phyloP scores from a whole-genome alignment of 2,113 vertebrate genomes.

The Phrynocephalus versicolor region DNA sequence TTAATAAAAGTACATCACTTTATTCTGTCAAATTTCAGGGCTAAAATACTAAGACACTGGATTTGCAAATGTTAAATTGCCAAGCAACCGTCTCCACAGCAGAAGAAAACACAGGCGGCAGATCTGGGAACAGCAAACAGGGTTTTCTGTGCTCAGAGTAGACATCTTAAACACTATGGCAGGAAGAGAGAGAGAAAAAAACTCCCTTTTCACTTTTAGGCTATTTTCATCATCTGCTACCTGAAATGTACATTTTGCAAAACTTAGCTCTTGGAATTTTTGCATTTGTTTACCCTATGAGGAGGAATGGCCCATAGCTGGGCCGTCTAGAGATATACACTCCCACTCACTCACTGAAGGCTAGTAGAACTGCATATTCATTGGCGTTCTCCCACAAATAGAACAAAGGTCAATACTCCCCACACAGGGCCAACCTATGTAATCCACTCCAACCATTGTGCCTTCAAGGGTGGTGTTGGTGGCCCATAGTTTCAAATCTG shows the following conservation, averaged over 20 bases:
- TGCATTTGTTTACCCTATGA: neutral
- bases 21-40: constrained; percentile 35
- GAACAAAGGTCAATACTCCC: neutral
- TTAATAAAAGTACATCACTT: constrained; percentile 39
- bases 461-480: too few relatives aligned
- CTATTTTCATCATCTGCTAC: constrained; percentile 37
- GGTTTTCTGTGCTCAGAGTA: constrained; percentile 29
- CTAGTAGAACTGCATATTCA: neutral
- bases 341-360: neutral
- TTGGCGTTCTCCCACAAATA: neutral
- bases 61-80: constrained; percentile 58
- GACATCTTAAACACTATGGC: constrained; percentile 45
- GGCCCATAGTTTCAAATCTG: too few relatives aligned
- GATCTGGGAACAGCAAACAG: constrained; percentile 19
- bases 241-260: constrained; percentile 36
- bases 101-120: constrained; percentile 11
- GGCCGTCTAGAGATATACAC: neutral
- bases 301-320: neutral
- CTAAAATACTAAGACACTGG: constrained; percentile 9
- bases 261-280: neutral
- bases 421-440: neutral
- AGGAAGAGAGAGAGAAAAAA: neutral
- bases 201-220: neutral
- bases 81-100: constrained; percentile 61
- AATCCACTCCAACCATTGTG: neutral